Conservation (phyloP, 1,140 invertebrate genomes). For the Ephestia elutella region DNA sequence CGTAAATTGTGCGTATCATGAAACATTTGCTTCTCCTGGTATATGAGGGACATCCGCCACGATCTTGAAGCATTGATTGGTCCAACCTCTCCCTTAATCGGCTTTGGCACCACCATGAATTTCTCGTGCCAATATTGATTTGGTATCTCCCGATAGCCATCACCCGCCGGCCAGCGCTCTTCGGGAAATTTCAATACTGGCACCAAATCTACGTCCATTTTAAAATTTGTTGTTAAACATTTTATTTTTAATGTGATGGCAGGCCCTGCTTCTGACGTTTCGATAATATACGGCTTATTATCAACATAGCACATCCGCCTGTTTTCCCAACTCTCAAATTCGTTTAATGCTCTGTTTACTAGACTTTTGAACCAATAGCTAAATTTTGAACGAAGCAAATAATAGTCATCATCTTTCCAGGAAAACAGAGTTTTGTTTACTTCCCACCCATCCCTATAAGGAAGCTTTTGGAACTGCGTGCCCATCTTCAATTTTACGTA, state of each 20-base stretch:
- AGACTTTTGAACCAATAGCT: slow-evolving; percentile 60
- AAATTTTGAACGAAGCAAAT: slow-evolving; percentile 55
- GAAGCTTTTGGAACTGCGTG: slow-evolving; percentile 35
- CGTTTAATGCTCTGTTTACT: slow-evolving; percentile 35
- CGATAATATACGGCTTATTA: slow-evolving; percentile 31
- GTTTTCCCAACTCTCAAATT: slow-evolving; percentile 13
- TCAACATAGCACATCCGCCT: slow-evolving; percentile 14
- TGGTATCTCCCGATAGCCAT: slow-evolving; percentile 32
- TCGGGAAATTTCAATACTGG: slow-evolving; percentile 61
- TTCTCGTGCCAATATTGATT: slow-evolving; percentile 22
- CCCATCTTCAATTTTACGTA: slow-evolving; percentile 46
- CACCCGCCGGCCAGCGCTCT: slow-evolving; percentile 33
- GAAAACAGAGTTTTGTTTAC: slow-evolving; percentile 39
- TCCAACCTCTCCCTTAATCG: slow-evolving; percentile 29
- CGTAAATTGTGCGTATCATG: slow-evolving; percentile 35
- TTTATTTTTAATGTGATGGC: slow-evolving; percentile 60
- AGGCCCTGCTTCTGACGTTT: slow-evolving; percentile 54
- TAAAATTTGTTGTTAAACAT: slow-evolving; percentile 23
- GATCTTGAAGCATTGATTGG: slow-evolving; percentile 31
- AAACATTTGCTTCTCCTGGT: slow-evolving; percentile 45
- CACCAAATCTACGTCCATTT: slow-evolving; percentile 64
- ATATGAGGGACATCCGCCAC: slow-evolving; percentile 49
- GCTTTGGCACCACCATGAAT: slow-evolving; percentile 53
- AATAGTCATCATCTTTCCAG: slow-evolving; percentile 44
- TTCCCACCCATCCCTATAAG: slow-evolving; percentile 31